phyloP scores from a whole-genome alignment of 2,888 invertebrate genomes.

The Boloria euphrosyne region DNA sequence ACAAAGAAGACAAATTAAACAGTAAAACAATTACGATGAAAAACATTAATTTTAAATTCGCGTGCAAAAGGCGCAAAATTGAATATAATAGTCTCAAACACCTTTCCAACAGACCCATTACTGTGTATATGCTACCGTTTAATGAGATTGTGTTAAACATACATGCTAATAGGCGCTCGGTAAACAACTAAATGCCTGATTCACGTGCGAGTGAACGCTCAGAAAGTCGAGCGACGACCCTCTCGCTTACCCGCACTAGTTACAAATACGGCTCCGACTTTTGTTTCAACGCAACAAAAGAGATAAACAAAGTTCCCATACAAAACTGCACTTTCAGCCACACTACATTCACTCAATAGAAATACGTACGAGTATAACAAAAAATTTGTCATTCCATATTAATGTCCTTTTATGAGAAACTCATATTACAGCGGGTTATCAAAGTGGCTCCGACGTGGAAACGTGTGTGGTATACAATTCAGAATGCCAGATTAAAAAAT shows the following conservation, averaged over 20 bases:
- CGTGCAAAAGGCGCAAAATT: conserved; percentile 27
- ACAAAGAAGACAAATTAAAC: neutral
- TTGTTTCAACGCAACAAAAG: conserved; percentile 9
- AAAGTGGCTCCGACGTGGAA: conserved; percentile 9
- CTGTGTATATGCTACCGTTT: conserved; percentile 35
- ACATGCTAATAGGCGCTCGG: conserved; percentile 38
- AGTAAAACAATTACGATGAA: neutral
- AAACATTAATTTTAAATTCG: conserved; percentile 12
- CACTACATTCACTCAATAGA: conserved; percentile 8
- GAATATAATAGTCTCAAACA: conserved; percentile 33
- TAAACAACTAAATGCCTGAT: conserved; percentile 37
- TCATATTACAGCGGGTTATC: neutral
- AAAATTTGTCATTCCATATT: conserved; percentile 5
- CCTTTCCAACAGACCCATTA: conserved; percentile 33
- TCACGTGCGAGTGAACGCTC: conserved; percentile 24
- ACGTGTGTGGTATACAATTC: conserved; percentile 6
- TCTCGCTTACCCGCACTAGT: neutral
- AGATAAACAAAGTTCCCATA: conserved; percentile 4
- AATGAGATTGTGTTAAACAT: conserved; percentile 42
- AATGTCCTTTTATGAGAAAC: conserved; percentile 9
- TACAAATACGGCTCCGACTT: neutral
- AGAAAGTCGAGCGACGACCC: conserved; percentile 21
- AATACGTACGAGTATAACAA: neutral
- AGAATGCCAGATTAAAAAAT: conserved; percentile 11
- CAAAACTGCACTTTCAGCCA: neutral